These are phyloP conservation scores for Diaphora mendica DNA, from an alignment of 2,888 invertebrate genomes.

Conservation along the genomic window DNA sequence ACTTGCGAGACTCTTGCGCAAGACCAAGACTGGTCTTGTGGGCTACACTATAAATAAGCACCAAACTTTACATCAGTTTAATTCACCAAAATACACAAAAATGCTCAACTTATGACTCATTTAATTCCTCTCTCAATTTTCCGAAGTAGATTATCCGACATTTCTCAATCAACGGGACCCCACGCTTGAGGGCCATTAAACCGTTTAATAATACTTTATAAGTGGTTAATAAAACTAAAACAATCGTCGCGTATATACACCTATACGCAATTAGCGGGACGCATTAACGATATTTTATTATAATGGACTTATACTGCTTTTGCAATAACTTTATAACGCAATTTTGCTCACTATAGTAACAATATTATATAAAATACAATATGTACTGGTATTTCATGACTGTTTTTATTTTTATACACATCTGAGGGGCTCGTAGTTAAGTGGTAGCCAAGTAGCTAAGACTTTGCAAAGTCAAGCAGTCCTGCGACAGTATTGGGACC, in stretches of 20 bases:
- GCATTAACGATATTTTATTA: slow-evolving; percentile 46
- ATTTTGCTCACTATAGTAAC: slow-evolving; percentile 1
- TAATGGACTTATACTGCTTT: slow-evolving; percentile 45
- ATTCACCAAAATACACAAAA: no score
- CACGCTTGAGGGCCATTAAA: slow-evolving; percentile 11
- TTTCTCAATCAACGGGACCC: slow-evolving; percentile 15
- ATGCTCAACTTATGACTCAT: background rate
- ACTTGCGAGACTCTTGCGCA: no score
- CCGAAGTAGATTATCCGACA: background rate
- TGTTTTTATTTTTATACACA: background rate
- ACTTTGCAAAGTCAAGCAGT: no score
- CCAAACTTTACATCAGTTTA: no score
- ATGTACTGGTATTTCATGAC: background rate
- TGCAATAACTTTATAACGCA: slow-evolving; percentile 8
- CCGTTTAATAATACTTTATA: slow-evolving; percentile 23
- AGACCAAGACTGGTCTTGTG: no score
- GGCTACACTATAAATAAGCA: no score
- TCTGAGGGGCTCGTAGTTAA: no score
- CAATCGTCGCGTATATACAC: slow-evolving; percentile 11
- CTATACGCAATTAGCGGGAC: slow-evolving; percentile 35
- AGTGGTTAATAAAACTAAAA: slow-evolving; percentile 20
- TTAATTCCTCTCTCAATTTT: background rate
- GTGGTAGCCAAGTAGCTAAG: no score
- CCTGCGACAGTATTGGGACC: no score
- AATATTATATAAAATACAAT: background rate